Base-by-base conservation (phyloP, 92 coral and sea anemone species). In the Epizoanthus ramosus region DNA sequence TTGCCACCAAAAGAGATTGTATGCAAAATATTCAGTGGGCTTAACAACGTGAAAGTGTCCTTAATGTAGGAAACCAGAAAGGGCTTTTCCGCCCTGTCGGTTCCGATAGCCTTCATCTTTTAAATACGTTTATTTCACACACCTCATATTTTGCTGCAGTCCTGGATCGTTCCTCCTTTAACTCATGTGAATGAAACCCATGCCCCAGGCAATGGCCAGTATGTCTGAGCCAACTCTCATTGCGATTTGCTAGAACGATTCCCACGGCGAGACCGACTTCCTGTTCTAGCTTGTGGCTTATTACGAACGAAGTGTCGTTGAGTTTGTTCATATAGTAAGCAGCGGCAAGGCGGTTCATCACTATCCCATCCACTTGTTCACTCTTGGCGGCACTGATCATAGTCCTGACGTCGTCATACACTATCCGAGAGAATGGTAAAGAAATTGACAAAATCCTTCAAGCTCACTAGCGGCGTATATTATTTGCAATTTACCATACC, bases 71-170 rank as follows among this genome's bases (percentile, higher is more conserved):
- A n/a, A n/a, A n/a, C n/a, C n/a, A n/a, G n/a, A n/a, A n/a, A n/a
- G n/a, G n/a, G n/a, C n/a, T n/a, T n/a, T n/a, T n/a, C n/a, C n/a
- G n/a, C n/a, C n/a, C n/a, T n/a, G n/a, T n/a, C n/a, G n/a, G n/a
- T n/a, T n/a, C n/a, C n/a, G n/a, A n/a, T n/a, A n/a, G n/a, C n/a
- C n/a, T n/a, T n/a, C n/a, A n/a, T n/a, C n/a, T n/a, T n/a, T n/a
- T n/a, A n/a, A n/a, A n/a, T n/a, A n/a, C n/a, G n/a, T n/a, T n/a
- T n/a, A n/a, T n/a, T n/a, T n/a, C n/a, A 56, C 80, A 2, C 31
- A 74, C 80, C 80, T 74, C 68, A 14, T 74, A 74, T 33, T 6
- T 57, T 56, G 24, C 50, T 25, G 80, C 58, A 31, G 80, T 53
- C 7, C 19, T 17, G 12, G 3, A 31, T 35, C 58, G 80, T 31